A percentile compares a stretch with the other conserved stretches of the same genome.
phyloP scores from a whole-genome alignment of 1,140 invertebrate genomes.

The Ips nitidus region DNA sequence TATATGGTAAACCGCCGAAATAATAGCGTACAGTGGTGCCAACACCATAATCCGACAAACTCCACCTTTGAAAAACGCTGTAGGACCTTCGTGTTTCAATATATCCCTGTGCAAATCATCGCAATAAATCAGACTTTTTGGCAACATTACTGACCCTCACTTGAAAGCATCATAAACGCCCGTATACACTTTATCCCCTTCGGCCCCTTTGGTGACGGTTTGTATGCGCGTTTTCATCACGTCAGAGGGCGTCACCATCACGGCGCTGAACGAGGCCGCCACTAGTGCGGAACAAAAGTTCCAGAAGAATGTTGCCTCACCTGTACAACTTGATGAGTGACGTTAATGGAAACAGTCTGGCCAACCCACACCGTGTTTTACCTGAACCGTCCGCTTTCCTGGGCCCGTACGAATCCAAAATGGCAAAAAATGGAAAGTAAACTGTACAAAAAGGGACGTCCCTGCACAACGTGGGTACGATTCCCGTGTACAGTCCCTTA shows the following conservation, averaged over 20 bases:
- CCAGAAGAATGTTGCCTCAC: conserved; percentile 76
- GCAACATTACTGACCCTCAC: conserved; percentile 33
- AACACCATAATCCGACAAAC: conserved; percentile 97
- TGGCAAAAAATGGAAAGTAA: conserved; percentile 98
- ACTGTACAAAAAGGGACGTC: conserved; percentile 96
- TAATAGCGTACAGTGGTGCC: conserved; percentile 97
- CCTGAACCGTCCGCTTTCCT: conserved; percentile 68
- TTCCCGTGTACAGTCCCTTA: conserved; percentile 91
- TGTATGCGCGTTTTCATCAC: conserved; percentile 98
- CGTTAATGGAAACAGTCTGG: not conserved
- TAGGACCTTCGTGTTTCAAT: conserved; percentile 83
- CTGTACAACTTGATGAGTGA: conserved; percentile 43
- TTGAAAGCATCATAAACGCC: conserved; percentile 71
- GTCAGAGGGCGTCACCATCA: conserved; percentile 95
- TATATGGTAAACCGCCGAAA: conserved; percentile 96
- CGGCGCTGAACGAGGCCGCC: conserved; percentile 84
- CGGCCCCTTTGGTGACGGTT: conserved; percentile 77
- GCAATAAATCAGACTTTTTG: not conserved
- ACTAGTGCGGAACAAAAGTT: conserved; percentile 90
- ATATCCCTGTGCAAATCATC: conserved; percentile 70
- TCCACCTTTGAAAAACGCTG: conserved; percentile 98
- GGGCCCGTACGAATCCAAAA: conserved; percentile 86
- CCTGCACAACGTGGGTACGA: conserved; percentile 84
- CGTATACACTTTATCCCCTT: conserved; percentile 80
- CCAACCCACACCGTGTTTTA: conserved; percentile 41